Conservation (phyloP, 92 coral and sea anemone genomes). For the Galaxea fascicularis region DNA sequence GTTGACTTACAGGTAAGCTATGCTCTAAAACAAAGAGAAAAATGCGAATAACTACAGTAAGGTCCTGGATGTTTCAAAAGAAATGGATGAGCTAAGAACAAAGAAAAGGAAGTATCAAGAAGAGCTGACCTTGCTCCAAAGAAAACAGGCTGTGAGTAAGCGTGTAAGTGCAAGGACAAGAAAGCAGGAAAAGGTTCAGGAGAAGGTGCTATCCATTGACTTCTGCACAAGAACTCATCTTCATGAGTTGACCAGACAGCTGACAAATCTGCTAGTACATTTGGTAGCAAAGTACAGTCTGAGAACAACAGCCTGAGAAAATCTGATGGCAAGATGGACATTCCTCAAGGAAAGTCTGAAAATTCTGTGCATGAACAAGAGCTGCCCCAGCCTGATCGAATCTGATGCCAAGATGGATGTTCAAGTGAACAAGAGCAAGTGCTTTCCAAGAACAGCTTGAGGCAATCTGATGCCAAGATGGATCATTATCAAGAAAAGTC, state of each 20-base stretch:
- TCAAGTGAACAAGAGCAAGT: no score
- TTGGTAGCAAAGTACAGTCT: neutral
- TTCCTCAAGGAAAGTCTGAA: no score
- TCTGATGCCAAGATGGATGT: no score
- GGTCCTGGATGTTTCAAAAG: slow-evolving; percentile 57
- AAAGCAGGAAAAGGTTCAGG: slow-evolving; percentile 33
- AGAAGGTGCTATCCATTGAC: slow-evolving; percentile 23
- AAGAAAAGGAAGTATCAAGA: slow-evolving; percentile 37
- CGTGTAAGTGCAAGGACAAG: slow-evolving; percentile 32
- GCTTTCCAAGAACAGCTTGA: neutral
- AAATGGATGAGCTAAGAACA: slow-evolving; percentile 56
- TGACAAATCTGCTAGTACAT: slow-evolving; percentile 18
- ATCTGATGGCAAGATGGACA: no score
- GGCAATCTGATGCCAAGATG: slow-evolving; percentile 9
- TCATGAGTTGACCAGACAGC: slow-evolving; percentile 16
- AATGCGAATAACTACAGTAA: slow-evolving; percentile 43
- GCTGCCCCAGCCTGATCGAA: no score
- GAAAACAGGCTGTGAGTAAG: no score
- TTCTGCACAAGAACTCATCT: slow-evolving; percentile 34
- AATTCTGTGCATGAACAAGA: no score
- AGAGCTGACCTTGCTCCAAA: slow-evolving; percentile 38
- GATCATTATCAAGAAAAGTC: neutral
- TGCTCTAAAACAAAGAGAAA: slow-evolving; percentile 33
- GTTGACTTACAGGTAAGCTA: slow-evolving; percentile 29
- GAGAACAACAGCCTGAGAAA: no score